Base-by-base conservation (phyloP, 2,113 vertebrate species). In the Formicarius rufipectus region DNA sequence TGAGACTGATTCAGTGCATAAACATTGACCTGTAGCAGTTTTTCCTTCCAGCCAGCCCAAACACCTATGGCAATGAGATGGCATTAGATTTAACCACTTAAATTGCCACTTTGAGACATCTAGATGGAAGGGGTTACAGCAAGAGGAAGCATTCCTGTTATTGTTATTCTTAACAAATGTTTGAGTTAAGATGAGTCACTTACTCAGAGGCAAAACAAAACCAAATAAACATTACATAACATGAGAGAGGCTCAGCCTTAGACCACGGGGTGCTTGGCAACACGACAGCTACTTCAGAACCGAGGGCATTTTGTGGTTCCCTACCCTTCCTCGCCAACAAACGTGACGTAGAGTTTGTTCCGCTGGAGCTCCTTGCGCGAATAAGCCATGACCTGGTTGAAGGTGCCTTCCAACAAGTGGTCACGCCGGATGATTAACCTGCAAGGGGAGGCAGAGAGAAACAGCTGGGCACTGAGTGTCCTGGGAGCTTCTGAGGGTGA, bases 361-460 rank as follows among this genome's bases (percentile, higher is more conserved):
- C 99, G 98, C 97, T 99, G 99, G 91, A 99, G 99, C 96, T 99
- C 99, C 96, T 99, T 99, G 95, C 99, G 98, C 39, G 99, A 99
- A 93, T 99, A 99, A 2, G 99, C 98, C 99, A 99, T 99, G 78
- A 99, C 99, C 97, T 99, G 99, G 97, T 99, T 99, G 87, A 99
- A 99, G 74, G 99, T 99, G 95, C 99, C 99, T 88, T 99, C 99
- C 94, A 99, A 97, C 91, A 99, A 97, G 89, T 99, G 99, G 63
- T 99, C 99, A 87, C 99, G 98, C 60, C 99, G 98, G 97, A 99
- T 98, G 87, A 99, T 98, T 96, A 99, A 97, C 97, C 99, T 99
- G 88, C 68, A 95, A 74, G 69, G 81, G 39, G 94, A 25, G 2
- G 86, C n/a, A 95, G 45, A 87, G 94, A 87, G 7, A 68, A 39